Base-by-base conservation (phyloP, 2,113 vertebrate species). In the Megalops atlanticus region DNA sequence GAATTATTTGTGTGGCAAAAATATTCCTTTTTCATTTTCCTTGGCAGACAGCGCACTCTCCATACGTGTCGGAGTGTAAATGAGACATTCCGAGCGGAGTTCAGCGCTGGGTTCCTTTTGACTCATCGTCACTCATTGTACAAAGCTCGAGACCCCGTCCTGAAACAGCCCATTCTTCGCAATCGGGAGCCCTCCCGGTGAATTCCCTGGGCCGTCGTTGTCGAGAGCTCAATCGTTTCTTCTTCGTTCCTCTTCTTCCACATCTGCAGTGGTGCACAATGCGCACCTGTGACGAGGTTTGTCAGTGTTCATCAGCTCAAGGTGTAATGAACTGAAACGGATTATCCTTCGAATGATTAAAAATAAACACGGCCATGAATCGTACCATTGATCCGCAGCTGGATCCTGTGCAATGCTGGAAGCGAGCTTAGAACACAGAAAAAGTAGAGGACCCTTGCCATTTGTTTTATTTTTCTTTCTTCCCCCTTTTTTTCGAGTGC, bases 1-100 rank as follows among this genome's bases (percentile, higher is more conserved):
- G 85, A 90, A 88, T 89, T 82, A 89, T 89, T 87, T 86, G 49
- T 84, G 87, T 85, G 88, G 90, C 89, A 86, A 84, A 89, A 90
- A 88, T 82, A 31, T 77, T 70, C 83, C 83, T 90, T 71, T 81
- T 38, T 86, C 86, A 90, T 80, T 81, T 80, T 84, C 84, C 84
- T 87, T 86, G 84, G 86, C 85, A 87, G 82, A 87, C 1, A 54
- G 87, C 84, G 76, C 43, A 35, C 77, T 82, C 70, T 80, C 84
- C 85, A 81, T 82, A 78, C 83, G 85, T 84, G 84, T 85, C 84
- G 74, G 86, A 89, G 85, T 87, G 87, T 86, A 88, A 88, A 89
- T 81, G 83, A 90, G 89, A 86, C 86, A 90, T 91, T 90, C 86
- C 82, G 58, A 7, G 43, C 45, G 73, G 83, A 81, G 85, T 91